Conservation (phyloP, 2,888 invertebrate species). For the Ptilodon capucinus region DNA sequence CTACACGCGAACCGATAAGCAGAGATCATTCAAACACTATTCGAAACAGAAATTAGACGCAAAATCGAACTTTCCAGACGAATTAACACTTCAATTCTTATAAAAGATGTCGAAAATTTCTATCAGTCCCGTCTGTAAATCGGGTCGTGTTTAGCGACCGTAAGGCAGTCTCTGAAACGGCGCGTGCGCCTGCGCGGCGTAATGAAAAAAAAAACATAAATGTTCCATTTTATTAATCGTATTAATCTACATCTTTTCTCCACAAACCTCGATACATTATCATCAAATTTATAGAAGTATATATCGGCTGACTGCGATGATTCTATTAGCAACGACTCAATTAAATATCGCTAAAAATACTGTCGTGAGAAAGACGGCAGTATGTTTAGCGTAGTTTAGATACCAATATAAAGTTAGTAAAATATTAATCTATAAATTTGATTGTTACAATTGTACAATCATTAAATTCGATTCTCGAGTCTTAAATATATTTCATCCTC, state of each 20-base stretch:
- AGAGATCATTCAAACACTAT: not conserved
- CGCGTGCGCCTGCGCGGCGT: not conserved
- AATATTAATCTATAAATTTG: too few relatives aligned
- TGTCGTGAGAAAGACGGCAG: too few relatives aligned
- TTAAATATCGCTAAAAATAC: too few relatives aligned
- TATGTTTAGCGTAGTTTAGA: too few relatives aligned
- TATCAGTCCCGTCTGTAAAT: too few relatives aligned
- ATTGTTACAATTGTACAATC: too few relatives aligned
- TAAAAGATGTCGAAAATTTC: not conserved
- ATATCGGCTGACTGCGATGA: too few relatives aligned
- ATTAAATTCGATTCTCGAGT: not conserved
- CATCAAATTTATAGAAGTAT: too few relatives aligned
- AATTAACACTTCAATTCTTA: not conserved
- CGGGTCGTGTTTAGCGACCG: too few relatives aligned
- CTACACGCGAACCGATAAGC: slow-evolving; percentile 1
- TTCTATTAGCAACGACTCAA: too few relatives aligned
- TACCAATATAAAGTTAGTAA: too few relatives aligned
- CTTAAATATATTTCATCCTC: not conserved
- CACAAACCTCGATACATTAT: not conserved
- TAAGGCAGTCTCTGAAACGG: not conserved
- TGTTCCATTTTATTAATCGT: not conserved
- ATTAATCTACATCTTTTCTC: not conserved
- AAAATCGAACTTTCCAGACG: not conserved
- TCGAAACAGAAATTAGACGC: not conserved
- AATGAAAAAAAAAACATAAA: not conserved